Evolutionary conservation across 1,140 invertebrate species (phyloP).

Genomic region (Anastrepha ludens): DNA sequence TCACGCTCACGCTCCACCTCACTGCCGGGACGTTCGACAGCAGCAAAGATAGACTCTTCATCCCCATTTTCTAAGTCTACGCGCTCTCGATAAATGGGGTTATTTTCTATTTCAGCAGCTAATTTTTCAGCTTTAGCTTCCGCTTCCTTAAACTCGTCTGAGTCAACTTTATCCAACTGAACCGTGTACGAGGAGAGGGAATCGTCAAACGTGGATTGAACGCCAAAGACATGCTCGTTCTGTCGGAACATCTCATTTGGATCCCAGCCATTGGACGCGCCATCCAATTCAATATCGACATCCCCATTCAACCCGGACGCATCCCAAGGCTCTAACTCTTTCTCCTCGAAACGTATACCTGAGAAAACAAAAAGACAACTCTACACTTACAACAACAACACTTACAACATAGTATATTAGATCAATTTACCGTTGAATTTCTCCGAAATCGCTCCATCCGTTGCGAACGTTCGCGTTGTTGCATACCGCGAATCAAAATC

Average conservation of each 20-base stretch:
- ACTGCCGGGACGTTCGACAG: conserved; percentile 77
- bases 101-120: conserved; percentile 91
- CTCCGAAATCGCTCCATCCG: conserved; percentile 83
- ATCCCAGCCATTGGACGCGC: conserved; percentile 92
- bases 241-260: conserved; percentile 95
- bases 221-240: conserved; percentile 92
- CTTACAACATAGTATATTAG: conserved; percentile 13
- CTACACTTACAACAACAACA: not conserved
- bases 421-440: conserved; percentile 78
- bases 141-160: conserved; percentile 88
- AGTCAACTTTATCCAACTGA: conserved; percentile 87
- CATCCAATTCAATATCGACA: conserved; percentile 81
- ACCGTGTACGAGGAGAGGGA: conserved; percentile 91
- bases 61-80: conserved; percentile 93
- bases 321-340: conserved; percentile 93
- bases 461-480: conserved; percentile 88
- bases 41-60: conserved; percentile 86
- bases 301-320: conserved; percentile 79
- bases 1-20: conserved; percentile 56
- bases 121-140: conserved; percentile 91
- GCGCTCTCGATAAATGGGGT: conserved; percentile 85
- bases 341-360: conserved; percentile 79
- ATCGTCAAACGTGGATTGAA: conserved; percentile 91
- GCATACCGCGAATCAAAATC: conserved; percentile 93
- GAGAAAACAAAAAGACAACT: not conserved